These are phyloP conservation scores for Unio delphinus DNA, from an alignment of 2,888 invertebrate genomes.

Conservation along the genomic window DNA sequence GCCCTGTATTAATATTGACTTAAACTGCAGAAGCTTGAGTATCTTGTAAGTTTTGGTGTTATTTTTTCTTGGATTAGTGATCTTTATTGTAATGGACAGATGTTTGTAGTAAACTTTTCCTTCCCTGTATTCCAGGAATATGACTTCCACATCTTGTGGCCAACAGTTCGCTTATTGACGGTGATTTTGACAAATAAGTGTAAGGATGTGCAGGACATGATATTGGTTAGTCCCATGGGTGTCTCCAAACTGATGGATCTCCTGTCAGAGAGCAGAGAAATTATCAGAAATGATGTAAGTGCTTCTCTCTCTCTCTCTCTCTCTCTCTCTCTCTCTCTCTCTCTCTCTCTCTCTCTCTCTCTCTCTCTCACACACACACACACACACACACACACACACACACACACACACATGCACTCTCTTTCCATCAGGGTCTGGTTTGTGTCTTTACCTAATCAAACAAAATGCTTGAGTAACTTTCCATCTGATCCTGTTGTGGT, in stretches of 20 bases:
- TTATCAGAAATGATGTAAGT: constrained; percentile 91
- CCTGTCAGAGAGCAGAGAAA: constrained; percentile 92
- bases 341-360: background rate
- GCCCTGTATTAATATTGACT: no score
- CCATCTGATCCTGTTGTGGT: no score
- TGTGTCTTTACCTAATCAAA: no score
- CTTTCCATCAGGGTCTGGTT: background rate
- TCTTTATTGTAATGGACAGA: no score
- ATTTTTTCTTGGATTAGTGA: no score
- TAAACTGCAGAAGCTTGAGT: no score
- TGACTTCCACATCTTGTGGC: constrained; percentile 93
- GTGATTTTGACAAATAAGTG: constrained; percentile 85
- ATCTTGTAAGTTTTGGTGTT: no score
- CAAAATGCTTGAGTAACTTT: no score
- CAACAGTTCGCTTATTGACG: constrained; percentile 90
- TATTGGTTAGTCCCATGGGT: constrained; percentile 81
- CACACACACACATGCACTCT: background rate
- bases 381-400: no score
- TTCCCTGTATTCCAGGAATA: constrained; percentile 79
- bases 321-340: background rate
- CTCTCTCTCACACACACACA: background rate
- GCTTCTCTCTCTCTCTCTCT: background rate
- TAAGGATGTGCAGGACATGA: constrained; percentile 75
- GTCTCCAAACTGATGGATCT: constrained; percentile 98
- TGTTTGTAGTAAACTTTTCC: background rate